Conservation (phyloP, 2,797 vertebrate genomes). For the Mycteria americana region DNA sequence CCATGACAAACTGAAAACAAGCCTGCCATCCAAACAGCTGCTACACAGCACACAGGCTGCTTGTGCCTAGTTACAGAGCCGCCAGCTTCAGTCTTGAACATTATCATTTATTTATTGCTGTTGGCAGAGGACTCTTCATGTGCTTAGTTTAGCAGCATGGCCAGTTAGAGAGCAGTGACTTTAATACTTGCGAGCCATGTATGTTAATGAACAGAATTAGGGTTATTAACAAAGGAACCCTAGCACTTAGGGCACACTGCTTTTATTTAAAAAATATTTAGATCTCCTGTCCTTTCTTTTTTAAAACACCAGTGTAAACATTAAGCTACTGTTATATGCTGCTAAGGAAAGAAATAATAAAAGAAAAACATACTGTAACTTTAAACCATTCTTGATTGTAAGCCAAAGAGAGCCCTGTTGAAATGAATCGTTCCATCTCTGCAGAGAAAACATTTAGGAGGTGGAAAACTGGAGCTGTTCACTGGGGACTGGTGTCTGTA, state of each 20-base stretch:
- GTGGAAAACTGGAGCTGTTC: not conserved
- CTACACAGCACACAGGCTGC: not conserved
- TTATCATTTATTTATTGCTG: not conserved
- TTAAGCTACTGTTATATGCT: not conserved
- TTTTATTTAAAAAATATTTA: not conserved
- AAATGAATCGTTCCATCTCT: not conserved
- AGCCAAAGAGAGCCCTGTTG: not conserved
- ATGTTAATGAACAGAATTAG: not conserved
- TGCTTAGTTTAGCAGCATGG: not conserved
- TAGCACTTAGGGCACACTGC: not conserved
- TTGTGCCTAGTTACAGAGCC: not conserved
- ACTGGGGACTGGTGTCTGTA: not conserved
- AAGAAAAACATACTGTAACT: not conserved
- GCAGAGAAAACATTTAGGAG: not conserved
- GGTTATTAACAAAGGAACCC: not conserved
- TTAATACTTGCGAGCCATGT: not conserved
- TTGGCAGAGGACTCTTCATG: not conserved
- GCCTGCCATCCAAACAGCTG: not conserved
- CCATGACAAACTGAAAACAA: not conserved
- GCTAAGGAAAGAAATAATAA: not conserved
- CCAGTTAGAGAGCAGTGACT: not conserved
- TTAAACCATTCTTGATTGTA: not conserved
- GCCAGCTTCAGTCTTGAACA: not conserved
- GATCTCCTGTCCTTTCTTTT: accelerated
- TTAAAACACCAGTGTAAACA: not conserved